Base-by-base conservation (phyloP, 1,140 invertebrate genomes). In the Caenorhabditis remanei region DNA sequence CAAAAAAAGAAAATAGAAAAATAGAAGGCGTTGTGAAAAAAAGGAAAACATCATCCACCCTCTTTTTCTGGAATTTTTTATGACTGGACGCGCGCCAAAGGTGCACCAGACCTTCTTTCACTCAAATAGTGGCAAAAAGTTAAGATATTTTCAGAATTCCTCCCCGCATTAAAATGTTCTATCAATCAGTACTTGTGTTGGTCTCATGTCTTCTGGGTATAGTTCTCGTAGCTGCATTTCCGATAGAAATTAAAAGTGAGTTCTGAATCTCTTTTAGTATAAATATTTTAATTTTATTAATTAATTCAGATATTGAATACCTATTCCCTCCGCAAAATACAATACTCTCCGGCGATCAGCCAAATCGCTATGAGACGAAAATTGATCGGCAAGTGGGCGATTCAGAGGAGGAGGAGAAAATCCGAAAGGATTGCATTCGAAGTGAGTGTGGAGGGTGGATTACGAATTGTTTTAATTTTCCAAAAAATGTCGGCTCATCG, bases 301-400 rank as follows among this genome's bases (percentile, higher is more conserved):
- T 50, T 50, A 14, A 14, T 79, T 24, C 71, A 79, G 71, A 79
- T 50, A 79, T 79, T 13, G 19, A 79, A 79, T 50, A 53, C 46
- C n/a, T 79, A n/a, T 79, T 79, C 71, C 71, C 71, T 11, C 71
- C 71, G 21, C 71, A 79, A 79, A 79, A 79, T 21, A 79, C 71
- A 50, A 50, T 79, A 21, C 8, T 50, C 13, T 13, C 71, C 3
- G 46, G 19, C 2, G 32, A 41, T 41, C 9, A 1, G 1, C 19
- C 13, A 79, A n/a, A 24, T 32, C 1, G 9, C 0, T 79, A 79
- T 40, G 46, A 79, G n/a, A 79, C 71, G n/a, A 79, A 50, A 21
- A 79, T 79, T 24, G 71, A 79, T 53, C 0, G 71, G 13, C 71
- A 79, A 79, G 43, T 79, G 8, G 71, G 71, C 9, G 71, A 79